Base-by-base conservation (phyloP, 1,140 invertebrate genomes). In the Hypsibius dujardini region DNA sequence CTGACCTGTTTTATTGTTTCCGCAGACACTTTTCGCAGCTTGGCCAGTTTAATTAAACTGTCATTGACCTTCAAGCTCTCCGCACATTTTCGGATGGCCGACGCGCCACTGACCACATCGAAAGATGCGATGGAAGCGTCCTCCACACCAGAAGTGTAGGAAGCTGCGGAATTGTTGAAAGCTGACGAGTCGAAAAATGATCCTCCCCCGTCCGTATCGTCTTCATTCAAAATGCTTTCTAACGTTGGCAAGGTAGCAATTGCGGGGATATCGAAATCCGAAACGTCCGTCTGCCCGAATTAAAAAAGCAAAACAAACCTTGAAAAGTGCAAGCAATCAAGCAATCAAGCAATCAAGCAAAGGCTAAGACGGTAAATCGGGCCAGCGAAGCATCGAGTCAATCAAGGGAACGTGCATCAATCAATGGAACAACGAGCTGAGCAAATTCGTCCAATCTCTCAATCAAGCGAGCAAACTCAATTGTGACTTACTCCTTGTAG, bases 91-190 rank as follows among this genome's bases (percentile, higher is more conserved):
- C n/a, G 7, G n/a, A 56, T 56, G 50, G 50, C 7, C 50, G 50
- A 56, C n/a, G n/a, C 50, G 50, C 50, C n/a, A n/a, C 50, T 56
- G 50, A 56, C 50, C 7, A 56, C 50, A 56, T 56, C 50, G 50
- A 56, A 56, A 56, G n/a, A 56, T n/a, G 50, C 50, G n/a, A 56
- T n/a, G n/a, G 50, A 7, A 56, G 50, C 50, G n/a, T 56, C 50
- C 50, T 56, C 50, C 50, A 56, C 50, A 56, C 7, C 50, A 12
- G 50, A 56, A 56, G 50, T 56, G 50, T 56, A 56, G 50, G 50
- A 56, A 7, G 50, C 50, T 12, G 7, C n/a, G 50, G 50, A 56
- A 28, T 28, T 28, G 50, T 56, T n/a, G 50, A 56, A 56, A 56
- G 7, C n/a, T 0, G n/a, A n/a, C 50, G 50, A 56, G n/a, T 56